Base-by-base conservation (phyloP, 2,113 vertebrate species). In the Dipodomys stephensi region DNA sequence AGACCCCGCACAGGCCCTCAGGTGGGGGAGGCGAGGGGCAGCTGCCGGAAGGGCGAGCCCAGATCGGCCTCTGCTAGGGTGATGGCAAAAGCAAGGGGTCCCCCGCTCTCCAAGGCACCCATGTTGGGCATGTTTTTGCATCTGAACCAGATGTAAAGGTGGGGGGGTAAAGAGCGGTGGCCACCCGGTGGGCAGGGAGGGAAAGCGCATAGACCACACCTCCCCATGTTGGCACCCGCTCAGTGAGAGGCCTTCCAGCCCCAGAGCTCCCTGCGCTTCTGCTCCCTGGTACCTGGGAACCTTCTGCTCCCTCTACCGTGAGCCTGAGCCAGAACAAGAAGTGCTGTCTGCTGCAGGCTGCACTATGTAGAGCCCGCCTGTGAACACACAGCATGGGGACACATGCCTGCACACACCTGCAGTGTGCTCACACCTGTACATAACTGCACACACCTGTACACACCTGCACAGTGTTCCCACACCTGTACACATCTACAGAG, bases 301-400 rank as follows among this genome's bases (percentile, higher is more conserved):
- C 20, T 25, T 22, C 0, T 44, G 7, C 20, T 57, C 39, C 60
- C 15, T 60, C 30, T 0, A 0, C 11, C 8, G 27, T 0, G 2
- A 7, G n/a, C 12, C 49, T 53, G 49, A 9, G 49, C 49, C 27
- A 28, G 30, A 23, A 13, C 12, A 35, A 28, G 44, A 49, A 72
- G 12, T 30, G 60, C 64, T 2, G 0, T 5, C 46, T 46, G 35
- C 71, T 25, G 8, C 32, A 22, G 22, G 23, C 16, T 39, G 39
- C 88, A 3, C 0, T 1, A 27, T 15, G 15, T 44, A 28, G 30
- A 25, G 19, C 4, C 12, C 18, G 62, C 28, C 22, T n/a, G 1
- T 15, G 62, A 68, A 72, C 44, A 10, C 30, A 6, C 6, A 28
- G 16, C 35, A 4, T 6, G 5, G 25, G 27, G 68, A 88, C 13